These are phyloP conservation scores for human DNA, from an alignment of 2,113 vertebrate genomes.

Conservation along the genomic window GRCh38 chr20:3773501-3774000, in stretches of 20 bases:
- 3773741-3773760: background rate
- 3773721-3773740: slow-evolving; percentile 26
- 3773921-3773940: background rate
- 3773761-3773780: background rate
- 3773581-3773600: background rate
- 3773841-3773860: background rate
- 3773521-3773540: no score
- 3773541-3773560: background rate
- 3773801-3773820: background rate
- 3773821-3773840: background rate
- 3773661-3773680: background rate
- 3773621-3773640: background rate
- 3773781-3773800: background rate
- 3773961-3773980: background rate
- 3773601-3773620: background rate
- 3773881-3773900: background rate
- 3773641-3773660: background rate
- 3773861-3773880: background rate
- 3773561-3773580: background rate
- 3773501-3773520: no score
- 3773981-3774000: background rate
- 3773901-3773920: background rate
- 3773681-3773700: background rate
- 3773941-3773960: background rate
- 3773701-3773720: background rate